These are phyloP conservation scores for Idaea aversata DNA, from an alignment of 2,888 invertebrate species.

Conservation along the genomic window DNA sequence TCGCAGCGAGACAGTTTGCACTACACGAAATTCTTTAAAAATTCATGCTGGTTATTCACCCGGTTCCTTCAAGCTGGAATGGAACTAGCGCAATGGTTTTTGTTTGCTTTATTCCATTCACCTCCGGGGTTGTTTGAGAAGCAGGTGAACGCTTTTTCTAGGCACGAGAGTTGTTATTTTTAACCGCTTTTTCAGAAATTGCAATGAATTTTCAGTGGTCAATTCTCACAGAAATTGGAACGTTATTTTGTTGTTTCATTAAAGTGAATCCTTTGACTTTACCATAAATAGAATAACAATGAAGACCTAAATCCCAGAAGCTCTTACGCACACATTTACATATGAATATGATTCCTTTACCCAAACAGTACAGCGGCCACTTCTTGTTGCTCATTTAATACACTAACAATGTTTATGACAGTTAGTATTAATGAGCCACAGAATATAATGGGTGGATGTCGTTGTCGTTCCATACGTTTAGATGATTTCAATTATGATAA, in stretches of 20 bases:
- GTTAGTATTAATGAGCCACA: constrained; percentile 15
- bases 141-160: constrained; percentile 14
- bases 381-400: constrained; percentile 37
- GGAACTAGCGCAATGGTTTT: constrained; percentile 34
- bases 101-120: constrained; percentile 30
- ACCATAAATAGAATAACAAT: constrained; percentile 5
- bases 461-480: constrained; percentile 5
- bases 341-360: constrained; percentile 47
- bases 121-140: constrained; percentile 10
- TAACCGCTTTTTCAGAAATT: constrained; percentile 1
- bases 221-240: not conserved
- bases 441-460: constrained; percentile 5
- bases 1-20: constrained; percentile 50
- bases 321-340: constrained; percentile 39
- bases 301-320: constrained; percentile 14
- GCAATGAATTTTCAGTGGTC: constrained; percentile 4
- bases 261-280: not conserved
- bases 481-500: constrained; percentile 3
- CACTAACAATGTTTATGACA: constrained; percentile 11
- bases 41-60: constrained; percentile 52
- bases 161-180: constrained; percentile 3
- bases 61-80: constrained; percentile 31
- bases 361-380: constrained; percentile 37
- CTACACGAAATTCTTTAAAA: constrained; percentile 53
- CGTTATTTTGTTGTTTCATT: not conserved